phyloP scores from a whole-genome alignment of 2,888 invertebrate genomes.

The Catocala fraxini region DNA sequence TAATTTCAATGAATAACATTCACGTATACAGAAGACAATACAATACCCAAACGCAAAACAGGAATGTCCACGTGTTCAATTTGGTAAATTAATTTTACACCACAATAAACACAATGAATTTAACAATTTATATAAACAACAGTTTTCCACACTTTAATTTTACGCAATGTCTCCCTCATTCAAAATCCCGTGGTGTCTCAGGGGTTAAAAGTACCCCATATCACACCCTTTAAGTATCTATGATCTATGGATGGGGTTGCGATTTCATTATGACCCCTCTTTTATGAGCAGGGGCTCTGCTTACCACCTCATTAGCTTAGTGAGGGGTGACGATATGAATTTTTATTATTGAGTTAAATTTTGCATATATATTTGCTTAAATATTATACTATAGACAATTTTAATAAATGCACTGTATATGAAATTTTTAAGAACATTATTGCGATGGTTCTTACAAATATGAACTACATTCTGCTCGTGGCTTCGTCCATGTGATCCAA shows the following conservation, averaged over 20 bases:
- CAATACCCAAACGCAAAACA: neutral
- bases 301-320: conserved; percentile 50
- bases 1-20: too few relatives aligned
- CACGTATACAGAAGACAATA: too few relatives aligned
- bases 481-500: too few relatives aligned
- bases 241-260: conserved; percentile 54
- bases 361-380: conserved; percentile 7
- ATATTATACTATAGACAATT: neutral
- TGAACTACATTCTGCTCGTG: too few relatives aligned
- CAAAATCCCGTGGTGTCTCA: conserved; percentile 36
- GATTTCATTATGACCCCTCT: conserved; percentile 42
- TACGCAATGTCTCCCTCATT: conserved; percentile 23
- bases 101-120: conserved; percentile 6
- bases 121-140: neutral
- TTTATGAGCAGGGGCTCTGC: conserved; percentile 22
- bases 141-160: conserved; percentile 12
- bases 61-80: conserved; percentile 7
- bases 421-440: neutral
- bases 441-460: too few relatives aligned
- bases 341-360: conserved; percentile 49
- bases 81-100: conserved; percentile 19
- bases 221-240: conserved; percentile 44
- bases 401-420: neutral
- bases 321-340: conserved; percentile 41
- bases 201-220: conserved; percentile 51